Conservation (phyloP, 2,797 vertebrate species). For the Spinus pinus region DNA sequence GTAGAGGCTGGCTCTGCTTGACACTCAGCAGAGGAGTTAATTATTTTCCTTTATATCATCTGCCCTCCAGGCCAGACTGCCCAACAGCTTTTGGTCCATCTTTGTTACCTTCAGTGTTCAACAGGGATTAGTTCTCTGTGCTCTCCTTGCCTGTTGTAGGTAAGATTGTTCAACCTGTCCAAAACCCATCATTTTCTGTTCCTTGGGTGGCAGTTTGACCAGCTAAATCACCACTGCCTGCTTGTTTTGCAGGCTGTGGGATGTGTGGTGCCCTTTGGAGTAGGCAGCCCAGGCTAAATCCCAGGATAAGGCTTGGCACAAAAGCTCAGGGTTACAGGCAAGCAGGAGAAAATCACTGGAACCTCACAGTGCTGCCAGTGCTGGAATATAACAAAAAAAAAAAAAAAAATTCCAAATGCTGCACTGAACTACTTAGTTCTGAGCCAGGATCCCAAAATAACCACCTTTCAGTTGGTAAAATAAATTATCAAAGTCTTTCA, state of each 20-base stretch:
- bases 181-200: not conserved
- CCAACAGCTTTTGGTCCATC: not conserved
- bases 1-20: not conserved
- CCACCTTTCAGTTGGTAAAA: constrained; percentile 63
- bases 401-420: not conserved
- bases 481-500: constrained; percentile 63
- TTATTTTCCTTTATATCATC: not conserved
- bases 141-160: not conserved
- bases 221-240: not conserved
- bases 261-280: not conserved
- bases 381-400: not conserved
- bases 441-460: constrained; percentile 59
- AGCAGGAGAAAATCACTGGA: not conserved
- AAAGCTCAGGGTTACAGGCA: not conserved
- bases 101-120: not conserved
- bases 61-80: not conserved
- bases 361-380: not conserved
- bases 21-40: not conserved
- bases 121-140: not conserved
- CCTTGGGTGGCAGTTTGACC: not conserved
- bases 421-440: constrained; percentile 8
- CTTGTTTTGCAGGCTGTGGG: not conserved
- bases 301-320: not conserved
- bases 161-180: not conserved
- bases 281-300: not conserved